Percentiles rank a stretch among this genome's conserved stretches.
Evolutionary conservation across 2,797 vertebrate genomes (phyloP).

Genomic region (Chaetophractus vellerosus): DNA sequence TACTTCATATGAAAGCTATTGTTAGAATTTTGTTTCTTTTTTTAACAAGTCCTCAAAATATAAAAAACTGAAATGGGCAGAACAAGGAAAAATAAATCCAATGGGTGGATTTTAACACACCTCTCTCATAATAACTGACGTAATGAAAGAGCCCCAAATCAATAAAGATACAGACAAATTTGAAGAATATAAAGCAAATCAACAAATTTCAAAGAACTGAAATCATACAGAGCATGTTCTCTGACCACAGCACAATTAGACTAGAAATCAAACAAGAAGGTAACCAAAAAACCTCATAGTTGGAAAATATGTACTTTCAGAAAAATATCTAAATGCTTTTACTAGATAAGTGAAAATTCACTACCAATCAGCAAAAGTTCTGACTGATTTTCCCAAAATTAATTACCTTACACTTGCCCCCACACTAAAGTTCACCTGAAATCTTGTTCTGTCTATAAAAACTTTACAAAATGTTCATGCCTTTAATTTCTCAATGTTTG

Average conservation of each 20-base stretch:
- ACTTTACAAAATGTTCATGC: background rate
- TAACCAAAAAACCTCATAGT: background rate
- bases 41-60: background rate
- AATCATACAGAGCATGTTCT: background rate
- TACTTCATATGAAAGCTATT: background rate
- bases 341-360: background rate
- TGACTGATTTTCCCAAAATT: background rate
- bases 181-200: background rate
- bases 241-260: background rate
- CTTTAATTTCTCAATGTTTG: background rate
- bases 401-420: background rate
- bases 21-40: background rate
- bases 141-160: background rate
- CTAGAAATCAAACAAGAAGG: background rate
- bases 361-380: background rate
- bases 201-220: background rate
- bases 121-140: too few relatives aligned
- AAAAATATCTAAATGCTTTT: background rate
- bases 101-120: background rate
- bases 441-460: background rate
- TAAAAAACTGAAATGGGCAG: background rate
- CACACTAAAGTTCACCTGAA: background rate
- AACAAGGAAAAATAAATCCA: background rate
- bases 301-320: background rate
- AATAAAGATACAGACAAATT: background rate